Conservation (phyloP, 2,797 vertebrate species). For the Neosalanx taihuensis region DNA sequence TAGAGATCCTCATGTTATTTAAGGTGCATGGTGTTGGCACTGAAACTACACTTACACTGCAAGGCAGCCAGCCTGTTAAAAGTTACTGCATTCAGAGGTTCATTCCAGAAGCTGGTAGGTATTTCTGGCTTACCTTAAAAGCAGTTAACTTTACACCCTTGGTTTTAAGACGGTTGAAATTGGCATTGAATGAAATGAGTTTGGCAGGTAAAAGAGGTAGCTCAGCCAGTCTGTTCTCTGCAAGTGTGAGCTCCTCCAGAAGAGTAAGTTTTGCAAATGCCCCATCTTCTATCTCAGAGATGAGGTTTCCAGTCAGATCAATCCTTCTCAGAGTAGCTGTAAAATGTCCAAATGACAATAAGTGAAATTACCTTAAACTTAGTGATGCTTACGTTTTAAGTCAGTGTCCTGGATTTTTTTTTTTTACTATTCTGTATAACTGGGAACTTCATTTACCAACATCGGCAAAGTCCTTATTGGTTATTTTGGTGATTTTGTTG, state of each 20-base stretch:
- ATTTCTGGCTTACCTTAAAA: conserved; percentile 78
- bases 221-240: conserved; percentile 83
- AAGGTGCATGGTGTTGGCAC: not conserved
- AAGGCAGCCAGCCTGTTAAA: conserved; percentile 1
- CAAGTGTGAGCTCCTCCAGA: conserved; percentile 86
- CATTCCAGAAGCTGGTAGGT: not conserved
- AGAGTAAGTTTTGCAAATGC: conserved; percentile 84
- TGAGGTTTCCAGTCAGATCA: conserved; percentile 86
- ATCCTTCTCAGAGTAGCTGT: conserved; percentile 86
- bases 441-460: conserved; percentile 73
- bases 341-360: conserved; percentile 7
- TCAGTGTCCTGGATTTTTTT: not conserved
- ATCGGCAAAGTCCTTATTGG: conserved; percentile 83
- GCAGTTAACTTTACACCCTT: conserved; percentile 85
- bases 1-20: not conserved
- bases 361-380: not conserved
- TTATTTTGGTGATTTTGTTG: conserved; percentile 89
- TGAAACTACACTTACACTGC: not conserved
- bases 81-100: not conserved
- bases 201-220: conserved; percentile 85
- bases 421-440: not conserved
- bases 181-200: conserved; percentile 80
- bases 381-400: not conserved
- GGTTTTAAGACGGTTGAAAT: conserved; percentile 85
- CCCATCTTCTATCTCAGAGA: conserved; percentile 87